These are phyloP conservation scores for Coregonus sp. DNA, from an alignment of 2,797 vertebrate genomes.

Conservation along the genomic window DNA sequence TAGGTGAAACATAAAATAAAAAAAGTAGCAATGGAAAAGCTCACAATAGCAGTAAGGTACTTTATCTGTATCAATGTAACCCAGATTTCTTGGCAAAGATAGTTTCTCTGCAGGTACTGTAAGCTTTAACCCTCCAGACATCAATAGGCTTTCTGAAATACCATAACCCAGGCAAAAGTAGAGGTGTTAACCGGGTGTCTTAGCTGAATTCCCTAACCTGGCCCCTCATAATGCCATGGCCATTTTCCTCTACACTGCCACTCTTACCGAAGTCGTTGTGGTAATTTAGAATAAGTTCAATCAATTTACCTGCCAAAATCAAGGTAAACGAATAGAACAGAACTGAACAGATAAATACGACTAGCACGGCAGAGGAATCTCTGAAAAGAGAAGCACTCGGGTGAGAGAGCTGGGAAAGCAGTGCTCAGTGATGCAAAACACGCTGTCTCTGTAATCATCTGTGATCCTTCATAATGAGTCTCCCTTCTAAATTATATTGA, in stretches of 20 bases:
- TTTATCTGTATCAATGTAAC: background rate
- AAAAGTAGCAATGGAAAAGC: background rate
- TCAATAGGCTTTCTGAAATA: background rate
- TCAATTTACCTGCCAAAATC: background rate
- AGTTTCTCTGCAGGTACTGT: background rate
- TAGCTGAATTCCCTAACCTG: too few species aligned
- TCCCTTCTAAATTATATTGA: background rate
- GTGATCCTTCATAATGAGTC: background rate
- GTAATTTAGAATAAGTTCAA: background rate
- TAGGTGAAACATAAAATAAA: too few species aligned
- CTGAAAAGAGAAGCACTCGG: background rate
- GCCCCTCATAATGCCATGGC: background rate
- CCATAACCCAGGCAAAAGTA: background rate
- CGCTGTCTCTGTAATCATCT: background rate
- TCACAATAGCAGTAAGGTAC: background rate
- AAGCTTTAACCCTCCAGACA: background rate
- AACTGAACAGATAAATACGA: background rate
- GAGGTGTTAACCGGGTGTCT: background rate
- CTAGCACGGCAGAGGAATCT: constrained; percentile 1
- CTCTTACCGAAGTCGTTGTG: too few species aligned
- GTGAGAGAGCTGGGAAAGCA: constrained; percentile 3
- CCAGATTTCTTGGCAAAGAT: background rate
- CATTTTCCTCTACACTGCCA: background rate
- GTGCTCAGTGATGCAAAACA: constrained; percentile 4
- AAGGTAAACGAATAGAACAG: background rate